Percentiles rank a stretch among this genome's conserved stretches.
phyloP scores from a whole-genome alignment of 2,888 invertebrate genomes.

The Eupsilia transversa region DNA sequence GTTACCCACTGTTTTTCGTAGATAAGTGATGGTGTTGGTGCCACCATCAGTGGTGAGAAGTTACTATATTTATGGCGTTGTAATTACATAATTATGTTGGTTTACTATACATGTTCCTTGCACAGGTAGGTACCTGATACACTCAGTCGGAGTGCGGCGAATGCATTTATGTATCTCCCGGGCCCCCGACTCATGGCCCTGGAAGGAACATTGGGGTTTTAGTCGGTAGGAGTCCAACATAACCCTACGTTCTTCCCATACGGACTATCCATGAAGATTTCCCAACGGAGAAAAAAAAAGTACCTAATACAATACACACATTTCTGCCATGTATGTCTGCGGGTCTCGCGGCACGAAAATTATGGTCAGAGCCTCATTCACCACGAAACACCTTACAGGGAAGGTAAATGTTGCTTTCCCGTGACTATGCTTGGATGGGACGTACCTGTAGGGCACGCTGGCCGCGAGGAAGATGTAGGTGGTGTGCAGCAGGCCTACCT shows the following conservation, averaged over 20 bases:
- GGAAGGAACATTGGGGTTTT: too few relatives aligned
- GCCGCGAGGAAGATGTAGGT: constrained; percentile 91
- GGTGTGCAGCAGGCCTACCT: constrained; percentile 89
- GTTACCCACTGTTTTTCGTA: not conserved
- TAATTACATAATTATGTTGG: not conserved
- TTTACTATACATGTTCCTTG: not conserved
- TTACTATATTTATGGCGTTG: not conserved
- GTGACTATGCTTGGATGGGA: not conserved
- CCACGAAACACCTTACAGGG: not conserved
- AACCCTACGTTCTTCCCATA: too few relatives aligned
- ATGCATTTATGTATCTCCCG: too few relatives aligned
- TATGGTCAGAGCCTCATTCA: not conserved
- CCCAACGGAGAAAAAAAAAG: too few relatives aligned
- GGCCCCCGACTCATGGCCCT: too few relatives aligned
- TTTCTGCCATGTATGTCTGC: not conserved
- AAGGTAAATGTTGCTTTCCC: not conserved
- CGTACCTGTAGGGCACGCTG: constrained; percentile 89
- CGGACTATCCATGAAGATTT: too few relatives aligned
- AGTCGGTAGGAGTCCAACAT: too few relatives aligned
- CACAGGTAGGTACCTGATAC: constrained; percentile 1
- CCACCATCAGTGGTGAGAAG: not conserved
- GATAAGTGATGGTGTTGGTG: not conserved
- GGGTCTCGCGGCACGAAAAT: not conserved
- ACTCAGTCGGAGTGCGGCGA: too few relatives aligned
- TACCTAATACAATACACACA: too few relatives aligned